Evolutionary conservation across 64 coral and sea anemone species (phyloP).

Genomic region (Montipora capricornis): DNA sequence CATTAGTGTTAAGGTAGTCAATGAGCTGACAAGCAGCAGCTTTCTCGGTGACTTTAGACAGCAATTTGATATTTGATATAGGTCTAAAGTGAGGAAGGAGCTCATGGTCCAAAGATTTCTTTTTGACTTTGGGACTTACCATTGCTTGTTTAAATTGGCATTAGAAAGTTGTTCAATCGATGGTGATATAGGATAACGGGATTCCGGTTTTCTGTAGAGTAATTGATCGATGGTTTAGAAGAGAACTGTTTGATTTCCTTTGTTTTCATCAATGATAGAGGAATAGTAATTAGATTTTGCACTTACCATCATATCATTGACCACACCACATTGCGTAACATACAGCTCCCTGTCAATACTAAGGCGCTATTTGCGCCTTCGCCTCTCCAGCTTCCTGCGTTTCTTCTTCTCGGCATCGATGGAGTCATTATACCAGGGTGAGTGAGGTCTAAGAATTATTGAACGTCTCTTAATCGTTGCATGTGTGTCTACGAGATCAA

Average conservation of each 20-base stretch:
- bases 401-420: neutral
- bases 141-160: too few relatives aligned
- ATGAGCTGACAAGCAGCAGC: too few relatives aligned
- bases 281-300: constrained; percentile 41
- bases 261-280: constrained; percentile 41
- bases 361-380: neutral
- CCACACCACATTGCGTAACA: neutral
- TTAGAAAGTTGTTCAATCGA: neutral
- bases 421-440: too few relatives aligned
- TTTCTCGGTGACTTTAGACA: too few relatives aligned
- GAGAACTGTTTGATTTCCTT: constrained; percentile 33
- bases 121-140: too few relatives aligned
- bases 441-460: too few relatives aligned
- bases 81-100: too few relatives aligned
- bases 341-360: constrained; percentile 9
- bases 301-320: constrained; percentile 3
- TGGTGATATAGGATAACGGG: neutral
- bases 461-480: too few relatives aligned
- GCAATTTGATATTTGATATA: too few relatives aligned
- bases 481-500: too few relatives aligned
- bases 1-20: too few relatives aligned
- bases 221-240: neutral
- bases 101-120: too few relatives aligned
- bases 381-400: constrained; percentile 2
- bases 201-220: constrained; percentile 11